Evolutionary conservation across 2,888 invertebrate genomes (phyloP), one percentile per base, ranked within the genome.

Genomic region (Melanostoma mellinum): DNA sequence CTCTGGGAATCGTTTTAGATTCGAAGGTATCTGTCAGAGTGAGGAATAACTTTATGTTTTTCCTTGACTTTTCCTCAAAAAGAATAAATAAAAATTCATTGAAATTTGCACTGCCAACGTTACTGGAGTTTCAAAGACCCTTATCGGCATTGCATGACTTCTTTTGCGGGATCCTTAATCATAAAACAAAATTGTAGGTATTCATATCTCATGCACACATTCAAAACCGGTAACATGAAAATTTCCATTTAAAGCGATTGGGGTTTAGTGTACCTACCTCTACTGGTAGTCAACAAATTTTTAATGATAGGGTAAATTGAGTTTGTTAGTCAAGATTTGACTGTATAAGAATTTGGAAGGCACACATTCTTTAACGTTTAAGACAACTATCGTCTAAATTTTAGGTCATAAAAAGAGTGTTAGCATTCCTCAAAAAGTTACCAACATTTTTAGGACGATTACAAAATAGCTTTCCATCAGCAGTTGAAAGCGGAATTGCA

Each of bases 171-270:
- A 67, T 74, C 44, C 68, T 63, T 71, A 32, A 44, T 48, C 38
- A 46, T 38, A 52, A 6, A 30, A 4, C 30, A 42, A 32, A 2
- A 46, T 20, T 32, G 52, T 32, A 52, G 50, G 52, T 6, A 60
- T 48, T 72, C 81, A 81, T 76, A 81, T 71, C 81, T 76, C 81
- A 81, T 20, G 20, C 81, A 58, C 38, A 44, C 35, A 63, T 20
- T 50, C 42, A 56, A 4, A 69, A 60, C 76, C 53, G 71, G 65
- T 67, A 71, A 55, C 42, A 65, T 58, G 55, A 76, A 20, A 67
- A 72, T 81, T 75, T 74, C 52, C 68, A 80, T 74, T 65, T 63
- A 35, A 42, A 56, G 36, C 52, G 35, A 56, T 60, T 10, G 20
- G 6, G 3, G n/a, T 20, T 50, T n/a, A 10, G 6, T 44, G 6